Evolutionary conservation across 37 sponge, comb jelly and placozoan genomes (phyloP).

Genomic region (Dysidea cf. avara): DNA sequence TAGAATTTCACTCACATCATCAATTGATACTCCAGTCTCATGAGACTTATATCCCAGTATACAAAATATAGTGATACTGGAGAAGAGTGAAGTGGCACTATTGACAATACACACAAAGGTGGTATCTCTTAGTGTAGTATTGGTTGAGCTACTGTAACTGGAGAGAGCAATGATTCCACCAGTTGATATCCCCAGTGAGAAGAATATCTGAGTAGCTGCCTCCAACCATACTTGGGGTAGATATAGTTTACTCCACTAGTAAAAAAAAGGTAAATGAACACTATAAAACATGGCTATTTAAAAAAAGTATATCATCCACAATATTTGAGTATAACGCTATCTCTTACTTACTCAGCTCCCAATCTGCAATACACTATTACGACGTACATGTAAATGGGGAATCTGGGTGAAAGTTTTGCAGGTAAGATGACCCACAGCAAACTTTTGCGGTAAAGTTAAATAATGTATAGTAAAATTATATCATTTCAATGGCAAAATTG

Average conservation of each 20-base stretch:
- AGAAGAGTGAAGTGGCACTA: conserved; percentile 84
- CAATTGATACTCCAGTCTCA: conserved; percentile 13
- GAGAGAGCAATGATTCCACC: conserved; percentile 90
- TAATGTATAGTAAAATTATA: too few species aligned
- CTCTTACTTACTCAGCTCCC: background rate
- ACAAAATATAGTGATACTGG: conserved; percentile 86
- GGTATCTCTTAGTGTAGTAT: conserved; percentile 68
- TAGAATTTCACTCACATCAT: conserved; percentile 12
- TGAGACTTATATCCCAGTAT: conserved; percentile 82
- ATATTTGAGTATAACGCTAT: background rate
- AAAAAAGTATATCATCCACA: too few species aligned
- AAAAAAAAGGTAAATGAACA: conserved; percentile 2
- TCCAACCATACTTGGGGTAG: conserved; percentile 88
- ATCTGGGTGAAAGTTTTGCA: too few species aligned
- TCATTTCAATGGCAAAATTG: too few species aligned
- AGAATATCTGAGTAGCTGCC: conserved; percentile 97
- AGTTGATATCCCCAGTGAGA: conserved; percentile 84
- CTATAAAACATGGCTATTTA: too few species aligned
- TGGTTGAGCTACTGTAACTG: conserved; percentile 77
- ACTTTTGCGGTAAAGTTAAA: too few species aligned
- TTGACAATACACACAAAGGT: conserved; percentile 81
- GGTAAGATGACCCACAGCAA: too few species aligned
- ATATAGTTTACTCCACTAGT: conserved; percentile 26
- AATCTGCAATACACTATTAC: background rate
- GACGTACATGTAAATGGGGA: background rate